These are phyloP conservation scores for Paraescarpia echinospica DNA, from an alignment of 1,140 invertebrate genomes.

Conservation along the genomic window DNA sequence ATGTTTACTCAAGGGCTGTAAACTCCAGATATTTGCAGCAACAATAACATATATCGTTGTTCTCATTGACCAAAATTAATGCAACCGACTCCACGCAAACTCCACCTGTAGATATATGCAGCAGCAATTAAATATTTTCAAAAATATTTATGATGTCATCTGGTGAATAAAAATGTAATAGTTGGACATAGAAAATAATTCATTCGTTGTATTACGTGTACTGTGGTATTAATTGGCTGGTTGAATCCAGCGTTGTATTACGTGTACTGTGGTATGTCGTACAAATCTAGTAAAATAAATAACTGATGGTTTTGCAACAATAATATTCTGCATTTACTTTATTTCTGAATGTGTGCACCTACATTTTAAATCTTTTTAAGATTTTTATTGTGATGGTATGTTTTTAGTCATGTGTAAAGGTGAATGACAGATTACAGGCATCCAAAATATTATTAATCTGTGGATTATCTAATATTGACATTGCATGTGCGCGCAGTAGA, in stretches of 20 bases:
- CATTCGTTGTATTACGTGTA: no score
- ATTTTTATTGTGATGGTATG: neutral
- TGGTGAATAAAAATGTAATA: no score
- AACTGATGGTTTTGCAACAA: neutral
- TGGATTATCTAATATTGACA: neutral
- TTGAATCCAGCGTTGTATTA: no score
- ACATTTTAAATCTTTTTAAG: neutral
- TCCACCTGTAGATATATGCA: no score
- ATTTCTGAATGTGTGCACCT: neutral
- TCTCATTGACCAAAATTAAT: neutral
- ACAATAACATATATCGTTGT: neutral
- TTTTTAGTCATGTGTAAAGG: neutral
- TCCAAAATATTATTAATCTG: neutral
- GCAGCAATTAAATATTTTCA: no score
- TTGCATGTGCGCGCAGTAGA: neutral
- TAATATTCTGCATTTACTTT: neutral
- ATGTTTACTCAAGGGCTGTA: neutral
- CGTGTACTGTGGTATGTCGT: no score
- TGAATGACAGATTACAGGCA: neutral
- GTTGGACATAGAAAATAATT: no score
- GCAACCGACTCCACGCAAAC: neutral
- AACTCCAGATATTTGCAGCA: neutral
- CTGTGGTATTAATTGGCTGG: no score
- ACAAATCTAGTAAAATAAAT: neutral
- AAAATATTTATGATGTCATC: no score